Evolutionary conservation across 1,140 invertebrate genomes (phyloP).

Genomic region (Agrilus planipennis): DNA sequence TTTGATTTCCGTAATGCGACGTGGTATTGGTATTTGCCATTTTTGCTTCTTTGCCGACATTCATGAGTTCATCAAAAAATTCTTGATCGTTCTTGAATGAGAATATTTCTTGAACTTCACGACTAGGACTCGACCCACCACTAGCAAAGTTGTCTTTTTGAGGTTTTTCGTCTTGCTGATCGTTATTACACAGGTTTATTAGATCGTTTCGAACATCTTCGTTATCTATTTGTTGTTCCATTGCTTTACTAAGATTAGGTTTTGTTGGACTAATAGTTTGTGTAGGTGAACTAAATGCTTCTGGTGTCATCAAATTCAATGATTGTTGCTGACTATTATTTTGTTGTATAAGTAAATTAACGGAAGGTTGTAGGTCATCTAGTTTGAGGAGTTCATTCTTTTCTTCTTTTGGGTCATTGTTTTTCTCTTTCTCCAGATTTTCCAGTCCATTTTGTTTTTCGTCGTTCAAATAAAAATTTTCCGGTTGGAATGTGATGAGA

Average conservation of each 20-base stretch:
- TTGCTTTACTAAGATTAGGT: slow-evolving; percentile 9
- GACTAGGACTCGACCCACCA: slow-evolving; percentile 70
- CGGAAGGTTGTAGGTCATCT: slow-evolving; percentile 29
- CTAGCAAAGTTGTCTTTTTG: slow-evolving; percentile 40
- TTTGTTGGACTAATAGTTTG: slow-evolving; percentile 32
- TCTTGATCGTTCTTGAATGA: slow-evolving; percentile 42
- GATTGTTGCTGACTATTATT: slow-evolving; percentile 16
- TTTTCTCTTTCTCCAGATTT: slow-evolving; percentile 9
- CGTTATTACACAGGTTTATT: too few relatives aligned
- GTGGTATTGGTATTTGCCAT: slow-evolving; percentile 11
- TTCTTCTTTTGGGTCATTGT: slow-evolving; percentile 12
- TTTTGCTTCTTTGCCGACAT: slow-evolving; percentile 15
- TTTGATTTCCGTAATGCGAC: too few relatives aligned
- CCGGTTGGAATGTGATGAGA: slow-evolving; percentile 62
- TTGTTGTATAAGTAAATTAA: slow-evolving; percentile 28
- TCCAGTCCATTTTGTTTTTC: slow-evolving; percentile 11
- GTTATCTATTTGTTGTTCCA: slow-evolving; percentile 20
- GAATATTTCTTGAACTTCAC: slow-evolving; percentile 72
- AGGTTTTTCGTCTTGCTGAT: slow-evolving; percentile 4
- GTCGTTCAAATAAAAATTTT: slow-evolving; percentile 10
- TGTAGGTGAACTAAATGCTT: slow-evolving; percentile 66
- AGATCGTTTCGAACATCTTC: too few relatives aligned
- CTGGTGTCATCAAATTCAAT: slow-evolving; percentile 72
- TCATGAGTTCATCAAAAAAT: slow-evolving; percentile 26
- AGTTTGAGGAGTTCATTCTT: slow-evolving; percentile 23